Evolutionary conservation across 2,797 vertebrate genomes (phyloP), one percentile per base, ranked within the genome.

Genomic region (Prunella strophiata): DNA sequence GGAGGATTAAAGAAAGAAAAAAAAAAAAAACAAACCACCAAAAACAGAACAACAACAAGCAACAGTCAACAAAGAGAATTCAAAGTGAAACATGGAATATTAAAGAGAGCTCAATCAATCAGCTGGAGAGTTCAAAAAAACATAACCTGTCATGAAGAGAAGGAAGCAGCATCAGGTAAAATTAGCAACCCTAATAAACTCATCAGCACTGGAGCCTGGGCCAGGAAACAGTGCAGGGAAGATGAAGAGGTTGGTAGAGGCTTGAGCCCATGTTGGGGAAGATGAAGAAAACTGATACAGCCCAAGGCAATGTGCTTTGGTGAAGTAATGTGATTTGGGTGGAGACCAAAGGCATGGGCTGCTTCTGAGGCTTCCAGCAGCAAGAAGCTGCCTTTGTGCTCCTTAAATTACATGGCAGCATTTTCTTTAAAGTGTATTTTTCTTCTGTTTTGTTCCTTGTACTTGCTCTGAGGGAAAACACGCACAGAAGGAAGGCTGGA

Each of bases 181-280:
- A 97, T 95, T 91, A 96, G 94, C 72, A 91, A 93, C 90, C 68
- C 58, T 92, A 95, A 97, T 88, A 95, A 95, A 90, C 87, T 77
- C 88, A 89, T 63, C 82, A 91, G 62, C 34, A 36, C 47, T 20
- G 55, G 80, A 88, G 68, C n/a, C 32, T 3, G 2, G 90, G 68
- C 62, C 84, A 51, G 61, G 71, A 96, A 95, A 70, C 23, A 67
- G 63, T 74, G 40, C 23, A 71, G 54, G 25, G 80, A 91, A 57
- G 87, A 57, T 1, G 5, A 83, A 71, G 57, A 27, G 52, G 16
- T n/a, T 1, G 5, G 48, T 47, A 55, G 42, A 73, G 26, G n/a
- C 67, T 50, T 67, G 40, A 67, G 70, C 74, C 67, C 27, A 3
- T 7, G 20, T 20, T 55, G 45, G 11, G 59, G 63, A 72, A 40